Evolutionary conservation across 2,888 invertebrate genomes (phyloP), one percentile per base, ranked within the genome.

Genomic region (Dynastes hyllus): DNA sequence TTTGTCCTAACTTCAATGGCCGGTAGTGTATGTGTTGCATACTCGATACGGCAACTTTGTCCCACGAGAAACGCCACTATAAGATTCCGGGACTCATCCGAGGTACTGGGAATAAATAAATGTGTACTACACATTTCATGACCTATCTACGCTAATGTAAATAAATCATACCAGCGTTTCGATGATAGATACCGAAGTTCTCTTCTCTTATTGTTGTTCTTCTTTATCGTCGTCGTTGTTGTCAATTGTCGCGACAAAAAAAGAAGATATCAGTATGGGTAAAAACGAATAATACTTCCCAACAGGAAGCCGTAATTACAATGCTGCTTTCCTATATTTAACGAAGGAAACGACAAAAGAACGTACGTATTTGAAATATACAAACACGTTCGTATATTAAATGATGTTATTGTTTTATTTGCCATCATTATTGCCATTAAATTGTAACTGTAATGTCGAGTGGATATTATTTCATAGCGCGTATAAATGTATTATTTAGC

Each of bases 31-130:
- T 22, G 22, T 22, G 0, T 22, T 22, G 79, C 78, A 80, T 66
- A 76, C 78, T 79, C 65, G 77, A 77, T 53, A 75, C 76, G 81
- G 77, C 77, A 80, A 69, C 45, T 73, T 79, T 78, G 78, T 81
- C 81, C 79, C 81, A 81, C 81, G 81, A 81, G 81, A 81, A 81
- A 75, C 65, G 67, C 45, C 70, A 76, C 78, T 70, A 73, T 67
- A 45, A 77, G 51, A 77, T 77, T 77, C 61, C 69, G n/a, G 51
- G 61, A 75, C 61, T 61, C 61, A n/a, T 67, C 79, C 76, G 79
- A 61, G 45, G 53, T 70, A 61, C 79, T 76, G 73, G 45, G 73
- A 75, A 75, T 37, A 53, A 29, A 55, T 32, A 79, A 79, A 79
- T 79, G 79, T 79, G 79, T 79, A 79, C 45, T 79, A 79, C 79